phyloP scores from a whole-genome alignment of 2,113 vertebrate genomes.

The Fulmarus glacialis region DNA sequence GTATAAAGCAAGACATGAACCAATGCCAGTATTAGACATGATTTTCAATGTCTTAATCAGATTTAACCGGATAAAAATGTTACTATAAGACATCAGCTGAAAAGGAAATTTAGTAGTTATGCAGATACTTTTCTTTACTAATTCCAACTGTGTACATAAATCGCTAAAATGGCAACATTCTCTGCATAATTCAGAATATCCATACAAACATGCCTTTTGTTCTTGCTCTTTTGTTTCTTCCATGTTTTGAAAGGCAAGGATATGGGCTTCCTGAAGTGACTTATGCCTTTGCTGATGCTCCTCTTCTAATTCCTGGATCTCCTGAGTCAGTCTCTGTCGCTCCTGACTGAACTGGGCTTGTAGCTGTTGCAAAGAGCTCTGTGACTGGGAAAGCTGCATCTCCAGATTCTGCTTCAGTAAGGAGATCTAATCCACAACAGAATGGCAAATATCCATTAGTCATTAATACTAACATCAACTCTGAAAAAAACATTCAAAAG shows the following conservation, averaged over 20 bases:
- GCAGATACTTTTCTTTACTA: background rate
- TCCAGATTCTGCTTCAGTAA: conserved; percentile 97
- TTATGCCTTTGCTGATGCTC: conserved; percentile 92
- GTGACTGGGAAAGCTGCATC: conserved; percentile 97
- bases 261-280: conserved; percentile 91
- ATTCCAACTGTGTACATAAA: background rate
- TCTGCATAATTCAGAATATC: background rate
- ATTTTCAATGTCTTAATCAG: background rate
- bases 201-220: conserved; percentile 81
- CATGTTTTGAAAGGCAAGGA: conserved; percentile 89
- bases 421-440: conserved; percentile 85
- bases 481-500: background rate
- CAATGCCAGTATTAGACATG: background rate
- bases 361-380: conserved; percentile 94
- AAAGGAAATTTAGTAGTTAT: background rate
- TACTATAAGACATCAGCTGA: background rate
- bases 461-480: background rate
- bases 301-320: conserved; percentile 92
- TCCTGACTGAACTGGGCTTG: conserved; percentile 97
- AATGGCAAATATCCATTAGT: conserved; percentile 33
- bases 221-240: conserved; percentile 90
- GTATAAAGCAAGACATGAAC: background rate
- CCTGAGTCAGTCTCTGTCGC: conserved; percentile 90
- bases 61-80: background rate
- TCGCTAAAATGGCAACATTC: background rate